A percentile compares a stretch with the other conserved stretches of the same genome.
Evolutionary conservation across 2,113 vertebrate genomes (phyloP).

Genomic region (Pluvialis apricaria): DNA sequence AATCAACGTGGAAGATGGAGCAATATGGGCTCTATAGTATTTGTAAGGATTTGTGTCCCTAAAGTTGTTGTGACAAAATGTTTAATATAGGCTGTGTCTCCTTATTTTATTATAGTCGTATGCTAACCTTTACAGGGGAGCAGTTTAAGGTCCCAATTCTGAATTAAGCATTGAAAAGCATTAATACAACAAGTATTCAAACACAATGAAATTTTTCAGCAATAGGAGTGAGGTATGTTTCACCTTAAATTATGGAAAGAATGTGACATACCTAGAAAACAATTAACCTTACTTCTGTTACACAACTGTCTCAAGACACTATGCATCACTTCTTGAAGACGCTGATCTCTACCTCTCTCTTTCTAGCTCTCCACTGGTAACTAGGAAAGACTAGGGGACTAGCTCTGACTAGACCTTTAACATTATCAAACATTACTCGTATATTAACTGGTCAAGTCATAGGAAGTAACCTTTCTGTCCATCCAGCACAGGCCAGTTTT

Average conservation of each 20-base stretch:
- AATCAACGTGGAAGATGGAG: background rate
- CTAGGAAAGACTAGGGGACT: background rate
- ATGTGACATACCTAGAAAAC: background rate
- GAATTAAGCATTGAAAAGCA: background rate
- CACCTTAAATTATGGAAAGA: background rate
- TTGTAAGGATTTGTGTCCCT: background rate
- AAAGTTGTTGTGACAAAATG: background rate
- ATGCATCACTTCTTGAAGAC: background rate
- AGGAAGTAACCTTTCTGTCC: background rate
- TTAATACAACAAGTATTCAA: background rate
- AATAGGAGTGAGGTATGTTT: background rate
- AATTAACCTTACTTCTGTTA: background rate
- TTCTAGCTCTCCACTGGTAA: background rate
- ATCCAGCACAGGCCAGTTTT: background rate
- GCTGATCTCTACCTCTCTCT: background rate
- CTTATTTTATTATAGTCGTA: background rate
- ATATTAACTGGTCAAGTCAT: background rate
- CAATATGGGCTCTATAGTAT: background rate
- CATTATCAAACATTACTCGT: background rate
- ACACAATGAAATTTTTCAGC: background rate
- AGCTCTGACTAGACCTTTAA: background rate
- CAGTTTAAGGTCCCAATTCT: background rate
- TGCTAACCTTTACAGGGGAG: background rate
- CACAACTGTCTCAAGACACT: background rate
- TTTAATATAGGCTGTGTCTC: background rate